Evolutionary conservation across 1,140 invertebrate genomes (phyloP).

Genomic region (Leguminivora glycinivorella): DNA sequence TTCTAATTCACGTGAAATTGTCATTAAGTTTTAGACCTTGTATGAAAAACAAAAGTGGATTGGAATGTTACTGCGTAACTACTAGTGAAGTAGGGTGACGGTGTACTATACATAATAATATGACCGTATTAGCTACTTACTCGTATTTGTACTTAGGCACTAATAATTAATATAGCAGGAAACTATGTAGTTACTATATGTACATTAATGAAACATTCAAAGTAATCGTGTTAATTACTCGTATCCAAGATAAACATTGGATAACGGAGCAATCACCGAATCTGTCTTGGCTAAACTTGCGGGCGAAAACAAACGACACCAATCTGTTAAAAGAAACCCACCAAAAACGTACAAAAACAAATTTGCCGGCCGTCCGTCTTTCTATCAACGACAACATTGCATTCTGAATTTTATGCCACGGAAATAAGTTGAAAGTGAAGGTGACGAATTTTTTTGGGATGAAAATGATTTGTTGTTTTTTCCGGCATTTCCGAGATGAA

Average conservation of each 20-base stretch:
- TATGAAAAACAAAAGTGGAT: too few species aligned
- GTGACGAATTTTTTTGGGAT: neutral
- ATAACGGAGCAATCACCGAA: conserved; percentile 22
- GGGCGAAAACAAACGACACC: conserved; percentile 9
- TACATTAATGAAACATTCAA: neutral
- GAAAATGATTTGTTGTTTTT: neutral
- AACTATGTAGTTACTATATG: too few species aligned
- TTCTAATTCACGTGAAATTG: too few species aligned
- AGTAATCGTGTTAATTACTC: neutral
- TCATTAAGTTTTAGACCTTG: too few species aligned
- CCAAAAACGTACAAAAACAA: conserved; percentile 2
- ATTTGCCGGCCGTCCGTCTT: neutral
- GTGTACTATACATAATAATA: too few species aligned
- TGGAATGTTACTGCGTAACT: too few species aligned
- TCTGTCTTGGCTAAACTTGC: conserved; percentile 18
- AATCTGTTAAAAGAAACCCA: conserved; percentile 22
- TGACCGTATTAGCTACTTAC: too few species aligned
- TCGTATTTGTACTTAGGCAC: too few species aligned
- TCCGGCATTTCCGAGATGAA: conserved; percentile 13
- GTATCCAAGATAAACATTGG: conserved; percentile 11
- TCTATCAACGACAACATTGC: neutral
- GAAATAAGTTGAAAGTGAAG: neutral
- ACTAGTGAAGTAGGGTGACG: too few species aligned
- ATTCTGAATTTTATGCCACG: neutral
- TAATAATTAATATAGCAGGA: too few species aligned